Conservation (phyloP, 2,113 vertebrate genomes). For the Litocranius walleri region DNA sequence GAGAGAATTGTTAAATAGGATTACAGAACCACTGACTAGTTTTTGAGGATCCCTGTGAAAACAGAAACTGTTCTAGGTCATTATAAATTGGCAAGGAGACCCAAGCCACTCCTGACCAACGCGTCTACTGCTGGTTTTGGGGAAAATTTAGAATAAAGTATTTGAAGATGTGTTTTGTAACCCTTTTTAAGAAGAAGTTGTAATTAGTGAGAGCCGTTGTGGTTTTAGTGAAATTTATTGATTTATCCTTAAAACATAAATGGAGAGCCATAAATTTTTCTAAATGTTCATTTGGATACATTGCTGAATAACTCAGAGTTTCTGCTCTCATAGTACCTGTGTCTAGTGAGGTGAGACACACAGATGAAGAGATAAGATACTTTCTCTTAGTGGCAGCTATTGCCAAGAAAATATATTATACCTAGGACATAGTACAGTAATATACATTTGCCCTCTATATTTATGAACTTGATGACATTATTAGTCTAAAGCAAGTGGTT, state of each 20-base stretch:
- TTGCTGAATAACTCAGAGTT: background rate
- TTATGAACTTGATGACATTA: background rate
- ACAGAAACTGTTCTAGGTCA: background rate
- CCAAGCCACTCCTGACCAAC: background rate
- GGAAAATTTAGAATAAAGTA: background rate
- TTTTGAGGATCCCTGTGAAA: background rate
- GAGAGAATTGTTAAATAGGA: background rate
- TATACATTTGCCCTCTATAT: background rate
- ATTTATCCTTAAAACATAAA: background rate
- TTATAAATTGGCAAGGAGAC: background rate
- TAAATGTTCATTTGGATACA: background rate
- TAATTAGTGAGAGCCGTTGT: background rate
- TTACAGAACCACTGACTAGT: background rate
- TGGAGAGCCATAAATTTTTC: background rate
- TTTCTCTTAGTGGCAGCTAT: background rate
- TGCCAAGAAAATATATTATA: background rate
- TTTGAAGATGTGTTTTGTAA: background rate
- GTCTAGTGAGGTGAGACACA: background rate
- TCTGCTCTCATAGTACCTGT: background rate
- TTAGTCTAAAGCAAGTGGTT: background rate
- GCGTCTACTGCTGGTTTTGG: background rate
- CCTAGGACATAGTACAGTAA: background rate
- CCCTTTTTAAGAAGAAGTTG: background rate
- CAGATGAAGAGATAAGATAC: background rate
- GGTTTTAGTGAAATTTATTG: background rate